Evolutionary conservation across 1,140 invertebrate genomes (phyloP).

Genomic region (Drosophila pachea): DNA sequence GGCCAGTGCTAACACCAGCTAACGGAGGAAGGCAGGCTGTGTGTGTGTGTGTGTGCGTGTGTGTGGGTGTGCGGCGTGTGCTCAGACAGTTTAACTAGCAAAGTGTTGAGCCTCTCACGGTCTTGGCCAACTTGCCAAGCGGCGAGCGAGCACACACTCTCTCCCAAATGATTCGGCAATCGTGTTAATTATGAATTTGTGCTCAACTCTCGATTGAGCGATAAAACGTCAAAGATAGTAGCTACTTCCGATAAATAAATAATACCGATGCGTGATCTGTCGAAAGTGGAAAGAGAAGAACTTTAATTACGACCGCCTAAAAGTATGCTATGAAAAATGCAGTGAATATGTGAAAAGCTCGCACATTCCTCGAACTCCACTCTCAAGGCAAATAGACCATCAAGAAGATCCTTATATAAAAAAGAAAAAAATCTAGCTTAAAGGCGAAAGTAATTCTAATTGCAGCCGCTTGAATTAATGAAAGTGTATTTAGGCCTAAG

Average conservation of each 20-base stretch:
- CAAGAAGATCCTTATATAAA: too few relatives aligned
- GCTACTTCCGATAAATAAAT: constrained; percentile 6
- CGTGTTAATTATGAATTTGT: constrained; percentile 73
- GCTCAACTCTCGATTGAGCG: constrained; percentile 47
- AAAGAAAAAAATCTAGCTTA: too few relatives aligned
- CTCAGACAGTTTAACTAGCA: constrained; percentile 62
- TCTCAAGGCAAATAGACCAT: too few relatives aligned
- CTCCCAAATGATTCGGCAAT: constrained; percentile 69
- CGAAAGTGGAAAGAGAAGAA: not conserved
- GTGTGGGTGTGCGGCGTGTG: constrained; percentile 10
- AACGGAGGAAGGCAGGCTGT: too few relatives aligned
- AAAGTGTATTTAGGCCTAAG: not conserved
- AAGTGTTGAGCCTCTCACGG: constrained; percentile 53
- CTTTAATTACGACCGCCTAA: not conserved
- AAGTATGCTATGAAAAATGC: constrained; percentile 2
- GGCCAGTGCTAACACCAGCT: constrained; percentile 8
- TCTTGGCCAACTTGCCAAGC: constrained; percentile 2
- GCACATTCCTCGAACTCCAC: not conserved
- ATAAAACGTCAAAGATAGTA: constrained; percentile 48
- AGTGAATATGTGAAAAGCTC: not conserved
- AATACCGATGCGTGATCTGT: not conserved
- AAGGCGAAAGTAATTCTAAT: too few relatives aligned
- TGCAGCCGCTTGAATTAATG: too few relatives aligned
- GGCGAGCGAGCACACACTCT: constrained; percentile 29
- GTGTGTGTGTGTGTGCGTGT: not conserved